phyloP scores from a whole-genome alignment of 2,888 invertebrate genomes.

The Sycophila texana region DNA sequence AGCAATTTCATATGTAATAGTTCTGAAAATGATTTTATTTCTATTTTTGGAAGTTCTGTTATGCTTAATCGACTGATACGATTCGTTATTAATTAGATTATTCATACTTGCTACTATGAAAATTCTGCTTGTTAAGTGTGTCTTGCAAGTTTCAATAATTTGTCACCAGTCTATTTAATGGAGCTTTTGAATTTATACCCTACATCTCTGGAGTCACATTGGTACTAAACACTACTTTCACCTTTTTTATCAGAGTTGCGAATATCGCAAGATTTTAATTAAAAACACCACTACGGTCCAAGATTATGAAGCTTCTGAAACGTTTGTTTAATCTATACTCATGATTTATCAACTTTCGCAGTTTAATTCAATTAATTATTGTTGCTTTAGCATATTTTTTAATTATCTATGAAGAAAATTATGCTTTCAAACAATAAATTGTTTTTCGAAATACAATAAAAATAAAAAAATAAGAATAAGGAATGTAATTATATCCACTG shows the following conservation, averaged over 20 bases:
- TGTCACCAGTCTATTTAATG: slow-evolving; percentile 44
- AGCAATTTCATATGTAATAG: slow-evolving; percentile 34
- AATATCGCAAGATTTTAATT: slow-evolving; percentile 44
- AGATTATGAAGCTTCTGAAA: slow-evolving; percentile 37
- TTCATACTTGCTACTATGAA: slow-evolving; percentile 48
- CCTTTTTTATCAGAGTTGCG: slow-evolving; percentile 25
- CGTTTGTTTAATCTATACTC: slow-evolving; percentile 28
- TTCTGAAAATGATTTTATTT: slow-evolving; percentile 43
- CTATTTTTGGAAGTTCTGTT: slow-evolving; percentile 45
- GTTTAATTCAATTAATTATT: slow-evolving; percentile 21
- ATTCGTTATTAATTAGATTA: slow-evolving; percentile 35
- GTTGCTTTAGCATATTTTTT: slow-evolving; percentile 14
- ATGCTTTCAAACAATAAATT: slow-evolving; percentile 4
- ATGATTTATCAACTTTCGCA: slow-evolving; percentile 31
- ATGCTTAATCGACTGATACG: slow-evolving; percentile 35
- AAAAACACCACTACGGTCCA: slow-evolving; percentile 41
- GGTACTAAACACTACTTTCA: slow-evolving; percentile 49
- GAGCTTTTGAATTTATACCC: slow-evolving; percentile 41
- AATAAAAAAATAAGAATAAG: background rate
- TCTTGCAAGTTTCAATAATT: slow-evolving; percentile 34
- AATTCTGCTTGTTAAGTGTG: slow-evolving; percentile 47
- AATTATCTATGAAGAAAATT: slow-evolving; percentile 24
- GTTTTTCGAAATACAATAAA: background rate
- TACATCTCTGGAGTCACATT: slow-evolving; percentile 37
- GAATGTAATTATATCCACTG: too few species aligned